Conservation (phyloP, 2,888 invertebrate species). For the Alloscopus bannaensis region DNA sequence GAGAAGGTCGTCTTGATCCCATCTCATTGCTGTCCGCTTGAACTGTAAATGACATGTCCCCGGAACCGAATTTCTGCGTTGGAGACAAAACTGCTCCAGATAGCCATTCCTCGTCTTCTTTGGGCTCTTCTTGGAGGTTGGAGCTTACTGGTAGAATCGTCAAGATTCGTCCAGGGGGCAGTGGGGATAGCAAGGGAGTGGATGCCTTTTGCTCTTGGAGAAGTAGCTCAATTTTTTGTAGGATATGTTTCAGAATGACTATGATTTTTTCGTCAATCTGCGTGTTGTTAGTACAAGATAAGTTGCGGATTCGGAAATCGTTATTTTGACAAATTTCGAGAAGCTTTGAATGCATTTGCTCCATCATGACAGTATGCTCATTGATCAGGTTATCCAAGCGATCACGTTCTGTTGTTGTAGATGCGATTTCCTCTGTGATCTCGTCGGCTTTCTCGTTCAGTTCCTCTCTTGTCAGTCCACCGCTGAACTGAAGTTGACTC, state of each 20-base stretch:
- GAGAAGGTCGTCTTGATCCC: constrained; percentile 37
- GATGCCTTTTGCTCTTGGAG: constrained; percentile 56
- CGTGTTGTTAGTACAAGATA: constrained; percentile 15
- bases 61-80: constrained; percentile 37
- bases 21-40: neutral
- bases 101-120: constrained; percentile 29
- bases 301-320: constrained; percentile 44
- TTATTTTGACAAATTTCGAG: constrained; percentile 68
- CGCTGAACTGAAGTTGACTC: constrained; percentile 69
- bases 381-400: constrained; percentile 60
- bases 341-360: constrained; percentile 68
- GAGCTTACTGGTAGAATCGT: no score
- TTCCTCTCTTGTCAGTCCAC: constrained; percentile 69
- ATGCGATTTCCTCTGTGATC: constrained; percentile 60
- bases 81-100: constrained; percentile 32
- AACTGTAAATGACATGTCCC: constrained; percentile 23
- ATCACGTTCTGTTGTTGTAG: constrained; percentile 51
- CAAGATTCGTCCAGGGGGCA: constrained; percentile 17
- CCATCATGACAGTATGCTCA: constrained; percentile 65
- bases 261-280: constrained; percentile 53
- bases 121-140: no score
- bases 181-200: constrained; percentile 33
- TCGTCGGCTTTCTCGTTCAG: constrained; percentile 61
- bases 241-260: constrained; percentile 53
- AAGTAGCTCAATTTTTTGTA: constrained; percentile 56